A percentile compares a stretch with the other conserved stretches of the same genome.
These are phyloP conservation scores for Onychostoma macrolepis DNA, from an alignment of 2,113 vertebrate genomes.

Conservation along the genomic window DNA sequence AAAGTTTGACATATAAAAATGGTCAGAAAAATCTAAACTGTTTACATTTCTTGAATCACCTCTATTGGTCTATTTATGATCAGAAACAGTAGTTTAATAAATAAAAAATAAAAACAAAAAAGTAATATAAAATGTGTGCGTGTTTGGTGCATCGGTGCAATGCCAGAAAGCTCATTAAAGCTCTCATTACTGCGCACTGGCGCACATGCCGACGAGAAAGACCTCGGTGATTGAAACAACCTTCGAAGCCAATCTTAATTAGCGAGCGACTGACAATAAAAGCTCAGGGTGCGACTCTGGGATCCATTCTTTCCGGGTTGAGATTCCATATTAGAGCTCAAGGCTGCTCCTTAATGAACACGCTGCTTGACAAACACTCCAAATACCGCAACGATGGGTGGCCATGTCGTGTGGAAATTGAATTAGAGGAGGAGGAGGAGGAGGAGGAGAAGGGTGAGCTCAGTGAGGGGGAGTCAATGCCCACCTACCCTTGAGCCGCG, in stretches of 20 bases:
- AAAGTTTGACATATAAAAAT: background rate
- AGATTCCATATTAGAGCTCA: constrained; percentile 31
- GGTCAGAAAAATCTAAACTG: background rate
- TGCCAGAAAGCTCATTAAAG: constrained; percentile 26
- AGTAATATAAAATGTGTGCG: no score
- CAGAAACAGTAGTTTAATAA: no score
- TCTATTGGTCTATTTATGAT: no score
- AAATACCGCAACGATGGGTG: constrained; percentile 28
- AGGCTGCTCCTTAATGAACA: background rate
- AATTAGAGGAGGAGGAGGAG: constrained; percentile 37
- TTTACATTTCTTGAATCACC: background rate
- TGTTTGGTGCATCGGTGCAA: background rate
- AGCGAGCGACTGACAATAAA: constrained; percentile 23
- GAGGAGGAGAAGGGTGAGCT: constrained; percentile 27
- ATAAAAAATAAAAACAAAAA: no score
- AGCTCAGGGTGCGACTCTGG: background rate
- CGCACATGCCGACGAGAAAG: background rate
- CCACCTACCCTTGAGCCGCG: background rate
- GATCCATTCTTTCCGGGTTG: background rate
- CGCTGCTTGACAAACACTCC: background rate
- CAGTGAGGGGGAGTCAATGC: background rate
- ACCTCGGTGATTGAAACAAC: constrained; percentile 1
- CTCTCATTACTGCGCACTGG: constrained; percentile 18
- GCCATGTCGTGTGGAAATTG: constrained; percentile 9
- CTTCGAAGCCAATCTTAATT: constrained; percentile 23